A percentile compares a stretch with the other conserved stretches of the same genome.
phyloP scores from a whole-genome alignment of 2,888 invertebrate species.

The Drosophila yooni region DNA sequence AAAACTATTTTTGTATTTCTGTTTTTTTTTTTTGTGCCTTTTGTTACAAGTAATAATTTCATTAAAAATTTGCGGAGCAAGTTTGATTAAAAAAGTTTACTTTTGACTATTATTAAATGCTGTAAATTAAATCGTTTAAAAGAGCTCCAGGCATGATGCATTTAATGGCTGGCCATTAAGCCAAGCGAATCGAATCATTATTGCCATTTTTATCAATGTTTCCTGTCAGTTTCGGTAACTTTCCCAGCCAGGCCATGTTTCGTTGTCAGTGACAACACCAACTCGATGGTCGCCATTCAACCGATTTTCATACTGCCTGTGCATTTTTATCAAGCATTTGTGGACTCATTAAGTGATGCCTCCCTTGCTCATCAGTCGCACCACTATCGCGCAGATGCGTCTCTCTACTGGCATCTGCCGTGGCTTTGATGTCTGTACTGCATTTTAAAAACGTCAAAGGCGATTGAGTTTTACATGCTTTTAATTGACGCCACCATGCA shows the following conservation, averaged over 20 bases:
- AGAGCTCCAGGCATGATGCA: slow-evolving; percentile 30
- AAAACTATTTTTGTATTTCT: slow-evolving; percentile 45
- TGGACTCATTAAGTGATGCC: slow-evolving; percentile 78
- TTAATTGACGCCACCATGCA: slow-evolving; percentile 83
- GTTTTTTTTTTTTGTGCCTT: slow-evolving; percentile 9
- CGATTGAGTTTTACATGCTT: slow-evolving; percentile 83
- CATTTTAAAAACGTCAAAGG: slow-evolving; percentile 78
- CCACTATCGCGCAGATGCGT: slow-evolving; percentile 9
- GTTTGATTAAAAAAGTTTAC: slow-evolving; percentile 69
- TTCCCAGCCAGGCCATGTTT: slow-evolving; percentile 56
- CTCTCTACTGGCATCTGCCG: slow-evolving; percentile 19
- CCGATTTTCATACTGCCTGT: slow-evolving; percentile 68
- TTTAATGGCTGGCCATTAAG: slow-evolving; percentile 66
- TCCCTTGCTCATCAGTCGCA: slow-evolving; percentile 1
- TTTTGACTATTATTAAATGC: slow-evolving; percentile 46
- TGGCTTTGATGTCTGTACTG: slow-evolving; percentile 53
- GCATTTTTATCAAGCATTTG: slow-evolving; percentile 81
- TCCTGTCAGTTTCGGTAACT: slow-evolving; percentile 68
- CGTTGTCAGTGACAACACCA: slow-evolving; percentile 49
- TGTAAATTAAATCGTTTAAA: slow-evolving; percentile 39
- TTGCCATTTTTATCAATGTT: slow-evolving; percentile 74
- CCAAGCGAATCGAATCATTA: slow-evolving; percentile 45
- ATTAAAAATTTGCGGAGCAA: slow-evolving; percentile 37
- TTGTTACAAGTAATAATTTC: slow-evolving; percentile 22
- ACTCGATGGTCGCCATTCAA: slow-evolving; percentile 24